Percentiles rank a stretch among this genome's conserved stretches.
Evolutionary conservation across 2,888 invertebrate species (phyloP).

Genomic region (Cheiracanthium punctorium): DNA sequence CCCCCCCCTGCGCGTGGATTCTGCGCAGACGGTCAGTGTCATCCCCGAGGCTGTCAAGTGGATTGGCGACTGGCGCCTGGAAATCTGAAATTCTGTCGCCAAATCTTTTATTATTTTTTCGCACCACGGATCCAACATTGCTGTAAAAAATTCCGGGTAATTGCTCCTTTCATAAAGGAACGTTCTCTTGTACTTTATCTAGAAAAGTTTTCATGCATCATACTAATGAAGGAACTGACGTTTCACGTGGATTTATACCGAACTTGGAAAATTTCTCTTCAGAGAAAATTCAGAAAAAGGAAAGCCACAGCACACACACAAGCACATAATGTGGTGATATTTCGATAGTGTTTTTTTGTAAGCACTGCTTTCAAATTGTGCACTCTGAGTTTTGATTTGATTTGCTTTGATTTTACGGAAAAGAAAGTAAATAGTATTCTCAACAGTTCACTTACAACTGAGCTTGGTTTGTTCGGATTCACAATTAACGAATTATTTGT

Average conservation of each 20-base stretch:
- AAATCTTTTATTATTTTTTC: not conserved
- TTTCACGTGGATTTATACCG: too few relatives aligned
- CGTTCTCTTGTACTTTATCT: not conserved
- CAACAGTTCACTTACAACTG: not conserved
- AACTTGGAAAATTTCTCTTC: not conserved
- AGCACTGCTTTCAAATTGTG: conserved; percentile 7
- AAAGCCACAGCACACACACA: not conserved
- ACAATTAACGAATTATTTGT: conserved; percentile 1
- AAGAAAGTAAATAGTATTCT: not conserved
- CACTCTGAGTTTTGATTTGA: conserved; percentile 1
- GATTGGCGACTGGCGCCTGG: not conserved
- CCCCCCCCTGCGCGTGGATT: not conserved
- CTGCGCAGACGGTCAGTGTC: not conserved
- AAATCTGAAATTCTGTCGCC: not conserved
- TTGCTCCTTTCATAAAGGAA: conserved; percentile 1
- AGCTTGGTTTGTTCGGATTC: not conserved
- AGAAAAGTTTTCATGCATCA: not conserved
- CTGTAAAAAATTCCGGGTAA: not conserved
- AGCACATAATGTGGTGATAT: conserved; percentile 1
- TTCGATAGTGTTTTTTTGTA: not conserved
- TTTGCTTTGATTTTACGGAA: too few relatives aligned
- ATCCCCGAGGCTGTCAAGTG: not conserved
- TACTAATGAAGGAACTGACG: too few relatives aligned
- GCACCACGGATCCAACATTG: not conserved
- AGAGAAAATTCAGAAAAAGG: not conserved